phyloP scores from a whole-genome alignment of 1,140 invertebrate genomes.

The Cataglyphis hispanica region DNA sequence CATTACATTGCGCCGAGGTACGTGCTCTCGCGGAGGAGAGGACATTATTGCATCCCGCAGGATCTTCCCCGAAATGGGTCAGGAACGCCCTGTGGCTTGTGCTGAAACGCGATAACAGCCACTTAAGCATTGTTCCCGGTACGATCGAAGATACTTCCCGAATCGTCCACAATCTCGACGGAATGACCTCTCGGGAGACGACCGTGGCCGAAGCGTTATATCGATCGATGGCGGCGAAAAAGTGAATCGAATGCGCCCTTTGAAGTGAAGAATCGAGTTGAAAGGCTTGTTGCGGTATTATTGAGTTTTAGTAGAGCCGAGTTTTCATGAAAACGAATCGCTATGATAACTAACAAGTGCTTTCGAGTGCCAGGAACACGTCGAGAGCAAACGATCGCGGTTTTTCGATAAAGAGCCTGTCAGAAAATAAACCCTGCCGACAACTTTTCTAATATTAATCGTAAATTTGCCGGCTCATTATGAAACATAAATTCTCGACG shows the following conservation, averaged over 20 bases:
- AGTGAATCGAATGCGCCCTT: conserved; percentile 58
- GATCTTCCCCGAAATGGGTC: conserved; percentile 67
- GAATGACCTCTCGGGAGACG: conserved; percentile 43
- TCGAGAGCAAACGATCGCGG: conserved; percentile 17
- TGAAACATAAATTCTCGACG: conserved; percentile 46
- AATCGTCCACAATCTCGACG: conserved; percentile 61
- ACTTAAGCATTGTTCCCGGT: conserved; percentile 71
- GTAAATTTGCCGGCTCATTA: conserved; percentile 42
- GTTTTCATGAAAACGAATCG: conserved; percentile 48
- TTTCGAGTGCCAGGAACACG: conserved; percentile 8
- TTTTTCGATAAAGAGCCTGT: conserved; percentile 16
- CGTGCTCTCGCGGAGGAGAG: conserved; percentile 54
- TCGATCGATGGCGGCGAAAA: conserved; percentile 35
- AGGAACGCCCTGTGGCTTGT: conserved; percentile 69
- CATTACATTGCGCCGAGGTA: conserved; percentile 61
- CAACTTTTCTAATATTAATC: conserved; percentile 22
- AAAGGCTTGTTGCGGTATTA: conserved; percentile 61
- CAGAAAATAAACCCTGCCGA: not conserved
- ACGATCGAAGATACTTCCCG: conserved; percentile 56
- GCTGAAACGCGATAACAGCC: conserved; percentile 73
- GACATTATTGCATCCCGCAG: conserved; percentile 68
- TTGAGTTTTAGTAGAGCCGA: conserved; percentile 41
- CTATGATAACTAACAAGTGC: conserved; percentile 37
- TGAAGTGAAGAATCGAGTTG: conserved; percentile 51
- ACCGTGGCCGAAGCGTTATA: not conserved